phyloP scores from a whole-genome alignment of 2,797 vertebrate species.

The Microcaecilia unicolor region DNA sequence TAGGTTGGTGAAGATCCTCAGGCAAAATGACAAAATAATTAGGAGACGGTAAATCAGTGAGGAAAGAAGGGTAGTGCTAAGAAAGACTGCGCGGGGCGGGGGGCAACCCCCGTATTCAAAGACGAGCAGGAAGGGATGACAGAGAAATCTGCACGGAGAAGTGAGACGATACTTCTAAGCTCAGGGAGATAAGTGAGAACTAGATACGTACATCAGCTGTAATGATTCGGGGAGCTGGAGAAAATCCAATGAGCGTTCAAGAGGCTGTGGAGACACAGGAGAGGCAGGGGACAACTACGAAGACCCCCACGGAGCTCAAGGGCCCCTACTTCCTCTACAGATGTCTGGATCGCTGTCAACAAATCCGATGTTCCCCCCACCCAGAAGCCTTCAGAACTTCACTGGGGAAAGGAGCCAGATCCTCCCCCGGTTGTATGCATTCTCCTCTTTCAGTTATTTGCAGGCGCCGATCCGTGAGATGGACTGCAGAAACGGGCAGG shows the following conservation, averaged over 20 bases:
- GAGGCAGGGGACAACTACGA: background rate
- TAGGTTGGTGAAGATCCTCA: slow-evolving; percentile 10
- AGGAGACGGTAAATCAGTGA: too few species aligned
- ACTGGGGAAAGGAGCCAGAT: too few species aligned
- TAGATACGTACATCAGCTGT: slow-evolving; percentile 14
- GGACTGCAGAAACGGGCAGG: too few species aligned
- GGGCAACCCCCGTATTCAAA: too few species aligned
- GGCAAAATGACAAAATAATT: background rate
- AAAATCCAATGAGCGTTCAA: slow-evolving; percentile 27
- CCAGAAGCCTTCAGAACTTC: too few species aligned
- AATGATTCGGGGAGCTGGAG: slow-evolving; percentile 3
- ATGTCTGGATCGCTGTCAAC: too few species aligned
- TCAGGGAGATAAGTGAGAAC: background rate
- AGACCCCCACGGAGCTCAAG: slow-evolving; percentile 2
- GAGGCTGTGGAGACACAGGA: background rate
- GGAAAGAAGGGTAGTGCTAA: too few species aligned
- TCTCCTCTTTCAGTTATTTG: too few species aligned
- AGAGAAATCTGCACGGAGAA: background rate
- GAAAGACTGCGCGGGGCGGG: background rate
- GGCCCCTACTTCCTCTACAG: slow-evolving; percentile 1
- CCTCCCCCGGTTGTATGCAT: too few species aligned
- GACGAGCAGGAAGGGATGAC: too few species aligned
- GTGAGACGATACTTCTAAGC: background rate
- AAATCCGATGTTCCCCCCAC: too few species aligned
- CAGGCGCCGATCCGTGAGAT: too few species aligned